phyloP scores from a whole-genome alignment of 2,888 invertebrate species.

The Sphaerophoria rueppellii region DNA sequence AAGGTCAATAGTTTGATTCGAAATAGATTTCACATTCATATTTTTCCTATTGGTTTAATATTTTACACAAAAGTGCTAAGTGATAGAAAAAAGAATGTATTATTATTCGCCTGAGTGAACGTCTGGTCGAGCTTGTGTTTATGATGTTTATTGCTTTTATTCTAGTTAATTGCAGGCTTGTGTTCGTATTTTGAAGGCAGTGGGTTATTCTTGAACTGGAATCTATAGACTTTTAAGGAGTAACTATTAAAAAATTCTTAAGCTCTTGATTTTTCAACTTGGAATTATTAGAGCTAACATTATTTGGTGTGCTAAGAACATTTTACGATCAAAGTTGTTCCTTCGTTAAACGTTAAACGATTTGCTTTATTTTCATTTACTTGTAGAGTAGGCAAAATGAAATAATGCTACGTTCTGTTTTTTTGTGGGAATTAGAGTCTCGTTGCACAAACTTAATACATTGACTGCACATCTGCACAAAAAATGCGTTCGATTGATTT shows the following conservation, averaged over 20 bases:
- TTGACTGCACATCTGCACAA: no score
- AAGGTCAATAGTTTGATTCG: constrained; percentile 56
- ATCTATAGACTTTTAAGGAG: constrained; percentile 11
- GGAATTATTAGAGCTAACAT: not conserved
- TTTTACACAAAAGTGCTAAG: constrained; percentile 7
- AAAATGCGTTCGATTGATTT: no score
- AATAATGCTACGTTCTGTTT: no score
- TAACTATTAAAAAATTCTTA: constrained; percentile 13
- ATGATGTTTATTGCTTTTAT: constrained; percentile 6
- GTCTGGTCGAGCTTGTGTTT: not conserved
- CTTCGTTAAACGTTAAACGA: no score
- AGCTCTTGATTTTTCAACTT: not conserved
- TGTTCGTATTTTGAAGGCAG: not conserved
- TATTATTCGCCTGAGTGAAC: not conserved
- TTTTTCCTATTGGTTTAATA: constrained; percentile 6
- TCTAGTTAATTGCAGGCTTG: constrained; percentile 27
- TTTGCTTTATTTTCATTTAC: no score
- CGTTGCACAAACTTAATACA: no score
- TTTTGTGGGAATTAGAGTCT: no score
- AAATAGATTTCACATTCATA: constrained; percentile 27
- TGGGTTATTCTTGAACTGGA: constrained; percentile 46
- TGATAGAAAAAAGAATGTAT: not conserved
- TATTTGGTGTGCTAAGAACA: no score
- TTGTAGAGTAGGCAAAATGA: no score
- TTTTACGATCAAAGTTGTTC: no score